Conservation (phyloP, 2,797 vertebrate species). For the Australoheros facetus region DNA sequence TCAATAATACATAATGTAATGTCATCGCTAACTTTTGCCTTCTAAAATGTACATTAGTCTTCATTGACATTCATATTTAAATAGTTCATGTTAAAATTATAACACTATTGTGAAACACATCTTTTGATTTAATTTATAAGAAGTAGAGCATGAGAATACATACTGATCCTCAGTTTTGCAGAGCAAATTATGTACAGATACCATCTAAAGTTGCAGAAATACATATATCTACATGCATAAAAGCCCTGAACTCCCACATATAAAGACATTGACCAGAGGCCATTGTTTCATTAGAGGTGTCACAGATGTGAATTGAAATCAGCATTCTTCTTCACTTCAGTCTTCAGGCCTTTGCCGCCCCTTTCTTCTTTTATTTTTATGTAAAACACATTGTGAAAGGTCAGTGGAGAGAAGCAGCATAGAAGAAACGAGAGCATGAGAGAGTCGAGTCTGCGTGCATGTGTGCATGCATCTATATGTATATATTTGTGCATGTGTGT, state of each 20-base stretch:
- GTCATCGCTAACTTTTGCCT: neutral
- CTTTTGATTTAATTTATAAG: neutral
- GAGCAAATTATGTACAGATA: neutral
- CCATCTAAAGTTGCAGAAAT: neutral
- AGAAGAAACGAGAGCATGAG: slow-evolving; percentile 50
- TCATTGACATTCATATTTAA: neutral
- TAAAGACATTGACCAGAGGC: slow-evolving; percentile 39
- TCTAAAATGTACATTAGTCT: neutral
- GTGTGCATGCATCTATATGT: slow-evolving; percentile 32
- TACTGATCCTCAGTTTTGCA: neutral
- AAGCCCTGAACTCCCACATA: slow-evolving; percentile 21
- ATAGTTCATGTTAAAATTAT: neutral
- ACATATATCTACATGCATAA: neutral
- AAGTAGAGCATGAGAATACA: no score
- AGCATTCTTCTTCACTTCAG: slow-evolving; percentile 54
- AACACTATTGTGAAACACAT: neutral
- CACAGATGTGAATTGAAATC: slow-evolving; percentile 72
- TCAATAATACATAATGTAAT: neutral
- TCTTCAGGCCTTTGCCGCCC: slow-evolving; percentile 57
- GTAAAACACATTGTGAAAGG: slow-evolving; percentile 82
- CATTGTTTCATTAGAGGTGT: slow-evolving; percentile 63
- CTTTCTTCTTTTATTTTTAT: slow-evolving; percentile 73
- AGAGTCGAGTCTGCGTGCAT: slow-evolving; percentile 29
- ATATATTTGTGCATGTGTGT: slow-evolving; percentile 30
- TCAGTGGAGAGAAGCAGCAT: slow-evolving; percentile 66